A percentile compares a stretch with the other conserved stretches of the same genome.
Conservation (phyloP, 2,113 vertebrate genomes). For the Chiloscyllium plagiosum region DNA sequence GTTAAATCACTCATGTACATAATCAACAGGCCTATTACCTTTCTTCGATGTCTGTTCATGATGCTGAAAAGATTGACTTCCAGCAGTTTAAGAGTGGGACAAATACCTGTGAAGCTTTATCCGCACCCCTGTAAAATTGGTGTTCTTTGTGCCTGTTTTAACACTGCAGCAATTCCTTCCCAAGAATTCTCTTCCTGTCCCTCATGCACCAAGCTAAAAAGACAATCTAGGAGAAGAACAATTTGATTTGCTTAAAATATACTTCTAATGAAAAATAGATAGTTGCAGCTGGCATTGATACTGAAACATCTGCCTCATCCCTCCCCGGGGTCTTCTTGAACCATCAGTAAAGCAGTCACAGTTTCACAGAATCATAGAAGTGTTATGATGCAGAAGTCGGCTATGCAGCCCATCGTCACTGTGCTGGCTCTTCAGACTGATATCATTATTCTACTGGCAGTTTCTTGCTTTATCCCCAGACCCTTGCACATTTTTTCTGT, state of each 20-base stretch:
- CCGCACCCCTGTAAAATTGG: neutral
- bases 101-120: neutral
- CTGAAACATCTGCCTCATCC: neutral
- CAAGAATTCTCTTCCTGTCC: neutral
- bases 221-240: neutral
- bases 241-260: neutral
- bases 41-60: neutral
- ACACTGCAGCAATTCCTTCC: neutral
- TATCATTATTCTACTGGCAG: too few relatives aligned
- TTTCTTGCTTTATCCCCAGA: too few relatives aligned
- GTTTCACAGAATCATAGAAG: too few relatives aligned
- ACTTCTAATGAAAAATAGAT: conserved; percentile 26
- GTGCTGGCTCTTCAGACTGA: too few relatives aligned
- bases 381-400: too few relatives aligned
- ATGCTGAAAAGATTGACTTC: neutral
- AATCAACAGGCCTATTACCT: neutral
- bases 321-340: neutral
- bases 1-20: neutral
- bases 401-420: too few relatives aligned
- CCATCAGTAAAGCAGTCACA: neutral
- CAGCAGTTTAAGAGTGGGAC: neutral
- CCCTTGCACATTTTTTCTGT: too few relatives aligned
- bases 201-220: neutral
- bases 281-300: conserved; percentile 26
- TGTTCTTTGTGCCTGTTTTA: neutral